Evolutionary conservation across 2,797 vertebrate genomes (phyloP).

Genomic region (Lacerta bilineata): DNA sequence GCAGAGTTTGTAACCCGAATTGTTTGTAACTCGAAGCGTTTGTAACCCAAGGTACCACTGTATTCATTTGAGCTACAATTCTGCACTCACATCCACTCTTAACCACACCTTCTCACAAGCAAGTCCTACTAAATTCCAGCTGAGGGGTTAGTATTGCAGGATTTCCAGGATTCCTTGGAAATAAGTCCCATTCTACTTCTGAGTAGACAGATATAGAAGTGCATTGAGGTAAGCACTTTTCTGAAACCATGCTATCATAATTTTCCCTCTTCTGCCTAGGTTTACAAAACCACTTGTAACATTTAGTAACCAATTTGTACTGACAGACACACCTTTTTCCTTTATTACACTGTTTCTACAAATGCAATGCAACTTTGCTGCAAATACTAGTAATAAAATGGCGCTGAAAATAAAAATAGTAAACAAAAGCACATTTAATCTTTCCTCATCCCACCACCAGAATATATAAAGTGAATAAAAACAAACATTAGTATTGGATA

Average conservation of each 20-base stretch:
- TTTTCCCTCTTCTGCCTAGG: not conserved
- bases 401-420: not conserved
- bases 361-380: not conserved
- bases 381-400: not conserved
- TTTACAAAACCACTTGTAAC: not conserved
- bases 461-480: not conserved
- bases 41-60: no score
- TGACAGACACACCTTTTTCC: not conserved
- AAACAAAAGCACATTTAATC: conserved; percentile 5
- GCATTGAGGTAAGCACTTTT: not conserved
- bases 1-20: no score
- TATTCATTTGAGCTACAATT: no score
- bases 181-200: no score
- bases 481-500: not conserved
- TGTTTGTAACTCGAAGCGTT: no score
- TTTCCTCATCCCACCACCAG: not conserved
- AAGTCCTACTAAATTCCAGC: no score
- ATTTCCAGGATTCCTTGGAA: no score
- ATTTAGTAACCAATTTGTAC: not conserved
- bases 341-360: not conserved
- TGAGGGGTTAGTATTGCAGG: no score
- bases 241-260: not conserved
- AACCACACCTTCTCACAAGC: no score
- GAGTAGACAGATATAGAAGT: not conserved
- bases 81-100: no score